Evolutionary conservation across 2,113 vertebrate species (phyloP).

Genomic region (Columbina picui): DNA sequence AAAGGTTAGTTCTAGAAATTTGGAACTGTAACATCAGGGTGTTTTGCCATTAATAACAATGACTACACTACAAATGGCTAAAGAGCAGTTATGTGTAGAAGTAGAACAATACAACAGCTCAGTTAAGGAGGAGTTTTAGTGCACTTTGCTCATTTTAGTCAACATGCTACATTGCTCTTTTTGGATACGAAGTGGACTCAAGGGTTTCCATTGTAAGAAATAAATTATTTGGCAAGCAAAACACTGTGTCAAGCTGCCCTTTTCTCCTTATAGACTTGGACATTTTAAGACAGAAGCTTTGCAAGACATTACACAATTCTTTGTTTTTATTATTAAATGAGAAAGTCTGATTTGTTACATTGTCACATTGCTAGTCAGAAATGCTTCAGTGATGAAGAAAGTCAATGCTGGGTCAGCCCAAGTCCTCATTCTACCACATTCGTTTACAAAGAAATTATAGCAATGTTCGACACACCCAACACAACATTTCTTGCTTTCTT

Average conservation of each 20-base stretch:
- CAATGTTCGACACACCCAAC: slow-evolving; percentile 72
- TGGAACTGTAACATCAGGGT: slow-evolving; percentile 20
- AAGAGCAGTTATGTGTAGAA: slow-evolving; percentile 58
- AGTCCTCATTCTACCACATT: slow-evolving; percentile 76
- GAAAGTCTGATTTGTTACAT: slow-evolving; percentile 78
- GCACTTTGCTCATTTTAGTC: slow-evolving; percentile 65
- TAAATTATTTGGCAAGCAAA: slow-evolving; percentile 60
- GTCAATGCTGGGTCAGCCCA: slow-evolving; percentile 66
- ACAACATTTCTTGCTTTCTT: slow-evolving; percentile 67
- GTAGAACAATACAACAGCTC: slow-evolving; percentile 59
- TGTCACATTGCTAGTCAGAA: slow-evolving; percentile 79
- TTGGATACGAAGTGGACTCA: background rate
- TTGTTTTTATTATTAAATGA: slow-evolving; percentile 76
- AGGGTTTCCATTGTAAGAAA: slow-evolving; percentile 50
- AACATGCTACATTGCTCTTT: slow-evolving; percentile 62
- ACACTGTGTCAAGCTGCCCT: slow-evolving; percentile 59
- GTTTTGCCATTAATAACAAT: background rate
- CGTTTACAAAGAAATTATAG: slow-evolving; percentile 70
- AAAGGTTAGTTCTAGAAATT: slow-evolving; percentile 45
- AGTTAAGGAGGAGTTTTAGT: slow-evolving; percentile 55
- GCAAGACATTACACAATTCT: slow-evolving; percentile 76
- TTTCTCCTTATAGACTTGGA: slow-evolving; percentile 51
- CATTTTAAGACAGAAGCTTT: slow-evolving; percentile 77
- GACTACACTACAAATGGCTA: slow-evolving; percentile 41
- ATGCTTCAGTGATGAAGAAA: slow-evolving; percentile 73